Evolutionary conservation across 1,140 invertebrate species (phyloP), one percentile per base, ranked within the genome.

Genomic region (Leptinotarsa texana): DNA sequence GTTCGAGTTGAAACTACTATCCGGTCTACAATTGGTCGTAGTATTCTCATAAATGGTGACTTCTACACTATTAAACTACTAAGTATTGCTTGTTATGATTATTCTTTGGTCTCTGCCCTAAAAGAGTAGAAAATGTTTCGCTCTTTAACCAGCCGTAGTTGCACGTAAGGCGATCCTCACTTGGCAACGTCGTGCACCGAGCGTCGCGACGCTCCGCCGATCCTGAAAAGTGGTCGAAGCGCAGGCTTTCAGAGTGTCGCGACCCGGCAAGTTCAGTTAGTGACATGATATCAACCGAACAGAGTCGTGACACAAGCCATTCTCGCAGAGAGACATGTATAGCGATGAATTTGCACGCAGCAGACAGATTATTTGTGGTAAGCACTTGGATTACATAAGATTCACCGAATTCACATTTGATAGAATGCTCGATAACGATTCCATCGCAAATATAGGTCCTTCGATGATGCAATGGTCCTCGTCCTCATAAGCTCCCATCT

Each of bases 261-360:
- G 67, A 21, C 67, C 67, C 67, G 21, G 67, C 63, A 33, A 33
- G 63, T 73, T 76, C 78, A 80, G 81, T 82, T 71, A 82, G 81
- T 83, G 82, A 80, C 82, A 83, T 83, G 82, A 78, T 83, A 83
- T 82, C 82, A 82, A 77, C 77, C 74, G 75, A 79, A 81, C 77
- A 75, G 73, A 73, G 67, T 77, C 75, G 72, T 73, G 78, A 72
- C 72, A 72, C 76, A 77, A 74, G 73, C 78, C 71, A 79, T 80
- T 80, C 80, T 80, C 74, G 51, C 75, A 75, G 78, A 79, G 75
- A 83, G 81, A 81, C 81, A 83, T 83, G 82, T 82, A 83, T 83
- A 78, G 81, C 80, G 80, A 83, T 83, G 82, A 83, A 82, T 80
- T 77, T 76, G 75, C 74, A 69, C 78, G 74, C 81, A 80, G 79